Evolutionary conservation across 2,888 invertebrate species (phyloP).

Genomic region (Listrodromus nycthemerus): DNA sequence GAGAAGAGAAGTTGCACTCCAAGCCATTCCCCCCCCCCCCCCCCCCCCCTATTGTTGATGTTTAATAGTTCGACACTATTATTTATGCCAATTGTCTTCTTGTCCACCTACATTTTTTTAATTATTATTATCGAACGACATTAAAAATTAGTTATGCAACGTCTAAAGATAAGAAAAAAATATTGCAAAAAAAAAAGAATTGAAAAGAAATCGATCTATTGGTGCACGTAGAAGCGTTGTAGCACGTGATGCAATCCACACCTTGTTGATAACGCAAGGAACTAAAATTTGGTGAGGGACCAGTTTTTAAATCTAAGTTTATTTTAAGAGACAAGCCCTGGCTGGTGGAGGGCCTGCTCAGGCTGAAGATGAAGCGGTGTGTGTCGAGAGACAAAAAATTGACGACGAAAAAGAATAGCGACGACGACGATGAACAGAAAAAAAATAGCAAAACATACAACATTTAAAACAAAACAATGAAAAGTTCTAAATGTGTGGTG

Average conservation of each 20-base stretch:
- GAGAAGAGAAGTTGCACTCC: slow-evolving; percentile 17
- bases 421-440: slow-evolving; percentile 37
- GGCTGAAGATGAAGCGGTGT: slow-evolving; percentile 65
- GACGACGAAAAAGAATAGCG: slow-evolving; percentile 9
- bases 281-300: slow-evolving; percentile 72
- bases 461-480: slow-evolving; percentile 13
- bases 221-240: slow-evolving; percentile 63
- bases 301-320: slow-evolving; percentile 73
- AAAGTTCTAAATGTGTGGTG: slow-evolving; percentile 54
- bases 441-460: slow-evolving; percentile 8
- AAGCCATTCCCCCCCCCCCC: slow-evolving; percentile 12
- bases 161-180: slow-evolving; percentile 22
- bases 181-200: not conserved
- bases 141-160: slow-evolving; percentile 52
- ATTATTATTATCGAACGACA: slow-evolving; percentile 34
- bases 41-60: slow-evolving; percentile 31
- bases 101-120: slow-evolving; percentile 46
- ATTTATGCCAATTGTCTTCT: slow-evolving; percentile 63
- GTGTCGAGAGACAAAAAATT: slow-evolving; percentile 42
- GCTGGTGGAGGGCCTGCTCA: slow-evolving; percentile 68
- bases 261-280: slow-evolving; percentile 37
- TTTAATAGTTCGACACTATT: slow-evolving; percentile 42
- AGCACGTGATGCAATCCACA: slow-evolving; percentile 53
- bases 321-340: slow-evolving; percentile 70
- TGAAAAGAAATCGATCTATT: slow-evolving; percentile 40